Evolutionary conservation across 2,113 vertebrate species (phyloP), one percentile per base, ranked within the genome.

Genomic region (Rhinoderma darwinii): DNA sequence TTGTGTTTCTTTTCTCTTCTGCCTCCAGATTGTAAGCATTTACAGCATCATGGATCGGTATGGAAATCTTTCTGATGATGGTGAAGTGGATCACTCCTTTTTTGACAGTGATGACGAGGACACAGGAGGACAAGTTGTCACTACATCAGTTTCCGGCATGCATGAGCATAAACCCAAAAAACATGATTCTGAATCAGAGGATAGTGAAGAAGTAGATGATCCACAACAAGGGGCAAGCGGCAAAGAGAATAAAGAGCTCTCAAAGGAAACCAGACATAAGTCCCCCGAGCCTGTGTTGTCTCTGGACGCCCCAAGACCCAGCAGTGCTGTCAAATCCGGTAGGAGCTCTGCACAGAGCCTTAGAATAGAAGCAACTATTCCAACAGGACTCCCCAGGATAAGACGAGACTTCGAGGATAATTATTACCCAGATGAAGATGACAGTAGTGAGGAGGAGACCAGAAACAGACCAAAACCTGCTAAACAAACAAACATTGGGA

Each of bases 1-100:
- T 72, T 56, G 4, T 7, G 10, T 39, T 47, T 41, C 9, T 83
- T 68, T 4, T 66, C 5, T 47, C 27, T 61, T 51, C 14, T 32
- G 1, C 22, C 39, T 84, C 27, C 39, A 86, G 84, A 72, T 25
- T 20, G 25, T 27, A 22, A 66, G 35, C 47, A 15, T 75, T 85
- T 89, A 92, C 77, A 10, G 22, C 79, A 80, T 85, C 89, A 98
- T 98, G 97, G 94, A 96, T 88, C 90, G 0, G 0, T 96, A 93
- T 88, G 92, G 89, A 86, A 93, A 94, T 70, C 7, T 93, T n/a
- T 94, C 96, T 43, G 96, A 98, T 47, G 95, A 93, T 76, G 97
- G 97, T 91, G 97, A 99, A 76, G 97, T 99, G 80, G 97, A 99
- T 91, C 97, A 99, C 88, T 94, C 97, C 4, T 99, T 99, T 91